phyloP scores from a whole-genome alignment of 64 coral and sea anemone genomes.

The Porites australiensis region DNA sequence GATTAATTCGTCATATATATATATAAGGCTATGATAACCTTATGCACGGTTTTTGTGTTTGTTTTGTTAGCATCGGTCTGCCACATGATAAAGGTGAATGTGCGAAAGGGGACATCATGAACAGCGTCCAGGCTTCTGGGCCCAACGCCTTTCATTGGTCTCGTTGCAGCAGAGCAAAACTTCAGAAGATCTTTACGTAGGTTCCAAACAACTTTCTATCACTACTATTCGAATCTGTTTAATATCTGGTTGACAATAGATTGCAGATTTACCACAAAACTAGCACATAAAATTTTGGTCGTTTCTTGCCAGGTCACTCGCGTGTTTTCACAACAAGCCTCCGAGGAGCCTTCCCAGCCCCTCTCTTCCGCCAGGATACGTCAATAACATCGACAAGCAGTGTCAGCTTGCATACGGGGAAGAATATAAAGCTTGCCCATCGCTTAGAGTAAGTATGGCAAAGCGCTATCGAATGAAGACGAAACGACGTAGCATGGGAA shows the following conservation, averaged over 20 bases:
- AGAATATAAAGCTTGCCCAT: constrained; percentile 32
- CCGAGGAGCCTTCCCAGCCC: constrained; percentile 25
- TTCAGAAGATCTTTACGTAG: constrained; percentile 58
- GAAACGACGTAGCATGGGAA: too few species aligned
- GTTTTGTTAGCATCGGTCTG: constrained; percentile 54
- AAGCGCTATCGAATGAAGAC: too few species aligned
- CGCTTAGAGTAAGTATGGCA: constrained; percentile 4
- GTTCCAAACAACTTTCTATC: not conserved
- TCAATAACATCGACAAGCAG: constrained; percentile 21
- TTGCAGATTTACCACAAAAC: not conserved
- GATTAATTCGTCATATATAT: too few species aligned
- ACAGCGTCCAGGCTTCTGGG: constrained; percentile 16
- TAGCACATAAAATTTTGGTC: not conserved
- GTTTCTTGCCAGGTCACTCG: not conserved
- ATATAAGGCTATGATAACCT: not conserved
- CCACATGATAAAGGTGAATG: constrained; percentile 55
- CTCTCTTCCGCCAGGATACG: constrained; percentile 30
- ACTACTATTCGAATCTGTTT: too few species aligned
- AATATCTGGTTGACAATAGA: not conserved
- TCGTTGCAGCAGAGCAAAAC: constrained; percentile 25
- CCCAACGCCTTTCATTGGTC: constrained; percentile 74
- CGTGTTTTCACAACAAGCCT: constrained; percentile 59
- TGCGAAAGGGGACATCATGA: constrained; percentile 67
- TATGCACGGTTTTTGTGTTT: not conserved
- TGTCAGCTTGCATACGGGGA: constrained; percentile 48